Evolutionary conservation across 2,888 invertebrate species (phyloP).

Genomic region (Tholera decimalis): DNA sequence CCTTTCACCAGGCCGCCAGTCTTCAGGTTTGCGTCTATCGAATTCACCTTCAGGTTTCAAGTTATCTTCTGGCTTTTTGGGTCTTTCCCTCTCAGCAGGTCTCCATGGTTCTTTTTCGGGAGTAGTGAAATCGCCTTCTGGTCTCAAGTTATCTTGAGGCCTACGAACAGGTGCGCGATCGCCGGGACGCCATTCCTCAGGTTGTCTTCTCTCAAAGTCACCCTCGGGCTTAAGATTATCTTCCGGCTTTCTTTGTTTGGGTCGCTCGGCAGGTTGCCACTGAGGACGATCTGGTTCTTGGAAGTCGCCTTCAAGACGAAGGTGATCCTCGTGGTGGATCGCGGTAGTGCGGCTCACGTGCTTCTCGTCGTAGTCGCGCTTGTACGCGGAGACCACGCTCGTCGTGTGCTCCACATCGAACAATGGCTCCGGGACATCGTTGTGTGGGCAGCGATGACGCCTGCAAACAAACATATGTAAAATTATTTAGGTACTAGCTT

Average conservation of each 20-base stretch:
- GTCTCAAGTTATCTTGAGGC: constrained; percentile 90
- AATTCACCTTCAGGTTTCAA: constrained; percentile 90
- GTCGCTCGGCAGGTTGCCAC: constrained; percentile 91
- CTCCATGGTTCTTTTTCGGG: constrained; percentile 89
- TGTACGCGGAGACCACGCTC: constrained; percentile 92
- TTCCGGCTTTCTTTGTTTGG: constrained; percentile 89
- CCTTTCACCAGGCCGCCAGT: constrained; percentile 85
- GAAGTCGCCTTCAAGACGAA: constrained; percentile 94
- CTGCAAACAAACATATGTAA: constrained; percentile 82
- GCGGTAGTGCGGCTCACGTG: constrained; percentile 92
- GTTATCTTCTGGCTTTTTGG: constrained; percentile 88
- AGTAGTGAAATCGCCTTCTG: constrained; percentile 87
- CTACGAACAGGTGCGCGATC: constrained; percentile 83
- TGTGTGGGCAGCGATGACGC: constrained; percentile 96
- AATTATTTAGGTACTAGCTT: no score
- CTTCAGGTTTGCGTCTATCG: constrained; percentile 74
- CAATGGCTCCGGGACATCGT: constrained; percentile 92
- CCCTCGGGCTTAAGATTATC: constrained; percentile 92
- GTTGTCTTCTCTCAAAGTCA: constrained; percentile 85
- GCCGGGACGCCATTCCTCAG: constrained; percentile 87
- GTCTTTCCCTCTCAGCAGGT: constrained; percentile 84
- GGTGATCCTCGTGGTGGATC: constrained; percentile 93
- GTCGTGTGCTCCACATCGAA: constrained; percentile 91
- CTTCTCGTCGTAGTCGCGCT: constrained; percentile 93
- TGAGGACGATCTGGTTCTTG: constrained; percentile 88